Percentiles rank a stretch among this genome's conserved stretches.
phyloP scores from a whole-genome alignment of 2,113 vertebrate genomes.

The Cochlearius cochlearius region DNA sequence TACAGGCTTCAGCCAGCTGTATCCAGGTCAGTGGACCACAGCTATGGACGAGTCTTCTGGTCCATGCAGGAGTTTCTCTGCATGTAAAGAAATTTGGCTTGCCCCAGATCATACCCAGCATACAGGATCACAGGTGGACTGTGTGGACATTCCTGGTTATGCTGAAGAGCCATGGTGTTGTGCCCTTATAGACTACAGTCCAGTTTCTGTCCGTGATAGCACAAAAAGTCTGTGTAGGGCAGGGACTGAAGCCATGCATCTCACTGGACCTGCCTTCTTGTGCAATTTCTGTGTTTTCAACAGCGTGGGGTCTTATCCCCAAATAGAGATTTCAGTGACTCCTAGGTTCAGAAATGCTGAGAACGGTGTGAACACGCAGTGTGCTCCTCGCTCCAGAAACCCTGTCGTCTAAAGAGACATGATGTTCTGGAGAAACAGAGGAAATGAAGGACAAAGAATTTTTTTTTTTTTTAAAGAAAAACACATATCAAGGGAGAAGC shows the following conservation, averaged over 20 bases:
- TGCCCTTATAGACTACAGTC: neutral
- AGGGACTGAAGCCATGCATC: neutral
- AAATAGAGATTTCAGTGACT: neutral
- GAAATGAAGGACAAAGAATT: neutral
- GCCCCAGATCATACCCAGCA: rapidly evolving
- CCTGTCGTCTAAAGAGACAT: neutral
- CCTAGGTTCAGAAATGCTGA: neutral
- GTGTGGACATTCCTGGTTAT: neutral
- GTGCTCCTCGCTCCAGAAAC: neutral
- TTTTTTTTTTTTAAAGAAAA: too few relatives aligned
- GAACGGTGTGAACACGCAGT: neutral
- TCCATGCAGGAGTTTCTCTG: neutral
- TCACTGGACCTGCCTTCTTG: neutral
- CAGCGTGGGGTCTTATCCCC: neutral
- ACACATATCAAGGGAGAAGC: neutral
- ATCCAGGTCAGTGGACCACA: rapidly evolving
- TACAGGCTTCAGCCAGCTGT: neutral
- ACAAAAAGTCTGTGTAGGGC: neutral
- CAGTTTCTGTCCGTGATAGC: neutral
- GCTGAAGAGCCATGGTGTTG: neutral
- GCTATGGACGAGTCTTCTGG: neutral
- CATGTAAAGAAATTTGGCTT: neutral
- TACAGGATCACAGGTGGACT: rapidly evolving
- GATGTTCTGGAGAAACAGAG: neutral
- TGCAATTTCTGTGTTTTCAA: neutral